These are phyloP conservation scores for Dynastes tityus DNA, from an alignment of 2,888 invertebrate species.

Conservation along the genomic window DNA sequence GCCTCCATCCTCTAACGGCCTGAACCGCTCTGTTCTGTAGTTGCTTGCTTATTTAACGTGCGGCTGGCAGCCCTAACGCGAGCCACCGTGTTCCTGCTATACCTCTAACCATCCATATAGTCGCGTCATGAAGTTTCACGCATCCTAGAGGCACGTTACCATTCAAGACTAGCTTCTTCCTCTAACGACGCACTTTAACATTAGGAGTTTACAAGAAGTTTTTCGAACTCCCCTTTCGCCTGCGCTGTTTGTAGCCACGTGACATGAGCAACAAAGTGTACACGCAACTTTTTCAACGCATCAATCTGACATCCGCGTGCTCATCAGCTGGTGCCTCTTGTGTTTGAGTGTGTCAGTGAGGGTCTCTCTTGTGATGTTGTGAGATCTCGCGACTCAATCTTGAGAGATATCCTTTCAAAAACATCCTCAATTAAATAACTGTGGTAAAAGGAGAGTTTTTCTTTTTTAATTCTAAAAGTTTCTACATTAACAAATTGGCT, in stretches of 20 bases:
- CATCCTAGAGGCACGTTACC: slow-evolving; percentile 27
- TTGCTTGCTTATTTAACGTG: slow-evolving; percentile 71
- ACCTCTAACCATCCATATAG: slow-evolving; percentile 59
- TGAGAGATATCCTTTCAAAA: background rate
- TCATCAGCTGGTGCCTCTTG: slow-evolving; percentile 54
- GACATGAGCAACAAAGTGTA: slow-evolving; percentile 68
- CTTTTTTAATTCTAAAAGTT: slow-evolving; percentile 55
- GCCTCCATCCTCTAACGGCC: slow-evolving; percentile 67
- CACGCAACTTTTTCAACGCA: slow-evolving; percentile 60
- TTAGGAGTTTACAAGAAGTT: slow-evolving; percentile 48
- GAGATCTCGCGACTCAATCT: slow-evolving; percentile 48
- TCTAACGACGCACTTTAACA: background rate
- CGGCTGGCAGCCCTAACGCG: slow-evolving; percentile 69
- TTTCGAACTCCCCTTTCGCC: slow-evolving; percentile 55
- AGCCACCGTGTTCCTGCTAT: slow-evolving; percentile 58
- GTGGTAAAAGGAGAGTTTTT: background rate
- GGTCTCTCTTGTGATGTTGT: slow-evolving; percentile 54
- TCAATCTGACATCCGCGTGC: slow-evolving; percentile 53
- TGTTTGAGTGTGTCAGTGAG: slow-evolving; percentile 55
- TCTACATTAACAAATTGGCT: slow-evolving; percentile 68
- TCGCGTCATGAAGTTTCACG: slow-evolving; percentile 56
- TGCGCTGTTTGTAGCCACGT: slow-evolving; percentile 65
- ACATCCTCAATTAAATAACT: background rate
- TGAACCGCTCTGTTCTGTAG: slow-evolving; percentile 67
- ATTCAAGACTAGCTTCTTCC: background rate